Evolutionary conservation across 2,113 vertebrate species (phyloP).

Genomic region (Pteropus alecto): DNA sequence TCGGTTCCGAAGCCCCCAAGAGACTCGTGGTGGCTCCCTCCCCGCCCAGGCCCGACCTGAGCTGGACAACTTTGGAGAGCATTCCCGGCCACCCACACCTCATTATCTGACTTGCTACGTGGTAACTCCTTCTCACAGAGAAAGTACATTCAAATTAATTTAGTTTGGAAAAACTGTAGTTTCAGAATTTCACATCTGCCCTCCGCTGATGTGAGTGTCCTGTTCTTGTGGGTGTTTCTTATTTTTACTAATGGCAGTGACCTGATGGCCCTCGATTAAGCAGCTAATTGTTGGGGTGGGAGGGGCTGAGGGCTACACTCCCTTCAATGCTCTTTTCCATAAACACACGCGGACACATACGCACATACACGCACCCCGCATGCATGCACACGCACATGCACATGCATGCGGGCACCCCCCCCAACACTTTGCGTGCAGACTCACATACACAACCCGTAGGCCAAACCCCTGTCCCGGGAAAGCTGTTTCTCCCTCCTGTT

Average conservation of each 20-base stretch:
- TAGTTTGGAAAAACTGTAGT: background rate
- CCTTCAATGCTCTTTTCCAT: background rate
- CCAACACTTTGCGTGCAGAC: background rate
- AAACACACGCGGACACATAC: background rate
- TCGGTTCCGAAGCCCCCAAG: background rate
- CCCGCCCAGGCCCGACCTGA: background rate
- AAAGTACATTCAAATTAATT: background rate
- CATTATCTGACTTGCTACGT: accelerated
- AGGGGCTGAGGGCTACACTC: background rate
- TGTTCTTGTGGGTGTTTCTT: background rate
- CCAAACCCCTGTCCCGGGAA: background rate
- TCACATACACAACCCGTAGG: background rate
- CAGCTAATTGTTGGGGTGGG: background rate
- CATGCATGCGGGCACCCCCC: accelerated
- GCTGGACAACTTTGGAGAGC: accelerated
- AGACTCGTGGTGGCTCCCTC: background rate
- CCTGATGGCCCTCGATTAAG: background rate
- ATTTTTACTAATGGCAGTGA: background rate
- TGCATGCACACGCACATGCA: no score
- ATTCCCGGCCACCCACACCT: accelerated
- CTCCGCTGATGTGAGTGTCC: background rate
- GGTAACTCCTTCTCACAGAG: background rate
- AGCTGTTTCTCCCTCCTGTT: slow-evolving; percentile 51
- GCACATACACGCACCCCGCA: background rate
- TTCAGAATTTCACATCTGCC: background rate